These are phyloP conservation scores for Rhincodon typus DNA, from an alignment of 2,797 vertebrate genomes.

Conservation along the genomic window DNA sequence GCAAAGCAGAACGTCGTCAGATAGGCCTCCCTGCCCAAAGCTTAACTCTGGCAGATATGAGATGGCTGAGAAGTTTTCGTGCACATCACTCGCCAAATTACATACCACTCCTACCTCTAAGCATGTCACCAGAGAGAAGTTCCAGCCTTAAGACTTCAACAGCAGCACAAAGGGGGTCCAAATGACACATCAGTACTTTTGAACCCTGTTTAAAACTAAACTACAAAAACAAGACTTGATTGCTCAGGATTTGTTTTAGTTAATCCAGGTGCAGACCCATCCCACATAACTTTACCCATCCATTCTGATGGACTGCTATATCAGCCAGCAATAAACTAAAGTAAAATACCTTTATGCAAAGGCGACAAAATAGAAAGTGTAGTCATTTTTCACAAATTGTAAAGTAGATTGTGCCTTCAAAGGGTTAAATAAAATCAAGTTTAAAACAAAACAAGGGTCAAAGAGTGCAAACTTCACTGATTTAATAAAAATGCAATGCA, in stretches of 20 bases:
- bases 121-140: no score
- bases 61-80: no score
- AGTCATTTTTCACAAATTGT: neutral
- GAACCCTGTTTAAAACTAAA: neutral
- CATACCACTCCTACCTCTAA: no score
- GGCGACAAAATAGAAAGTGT: neutral
- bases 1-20: no score
- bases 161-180: neutral
- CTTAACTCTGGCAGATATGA: no score
- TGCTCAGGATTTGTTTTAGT: neutral
- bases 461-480: neutral
- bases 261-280: neutral
- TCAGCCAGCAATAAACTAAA: neutral
- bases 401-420: neutral
- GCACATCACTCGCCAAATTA: no score
- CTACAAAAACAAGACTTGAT: neutral
- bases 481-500: slow-evolving; percentile 22
- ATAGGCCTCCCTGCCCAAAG: no score
- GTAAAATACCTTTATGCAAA: neutral
- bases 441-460: neutral
- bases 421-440: neutral
- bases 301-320: neutral
- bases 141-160: neutral
- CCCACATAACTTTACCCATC: neutral
- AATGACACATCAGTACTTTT: neutral